These are phyloP conservation scores for Scrobipalpa atriplicella DNA, from an alignment of 2,888 invertebrate genomes.

Conservation along the genomic window DNA sequence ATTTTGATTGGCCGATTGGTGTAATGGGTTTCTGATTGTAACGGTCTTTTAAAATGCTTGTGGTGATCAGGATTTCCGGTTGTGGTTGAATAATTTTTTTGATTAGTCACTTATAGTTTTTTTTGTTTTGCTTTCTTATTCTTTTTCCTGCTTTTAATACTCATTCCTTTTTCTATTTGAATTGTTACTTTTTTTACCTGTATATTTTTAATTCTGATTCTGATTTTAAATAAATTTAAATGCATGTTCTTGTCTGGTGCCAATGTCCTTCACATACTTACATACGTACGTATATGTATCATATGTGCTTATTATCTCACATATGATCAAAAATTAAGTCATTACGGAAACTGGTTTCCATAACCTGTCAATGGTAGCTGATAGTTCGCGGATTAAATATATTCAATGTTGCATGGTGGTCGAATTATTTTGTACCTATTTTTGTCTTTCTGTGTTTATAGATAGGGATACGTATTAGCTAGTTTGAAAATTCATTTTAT, in stretches of 20 bases:
- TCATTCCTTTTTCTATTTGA: not conserved
- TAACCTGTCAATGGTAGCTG: conserved; percentile 17
- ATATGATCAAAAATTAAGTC: conserved; percentile 20
- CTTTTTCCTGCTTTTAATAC: not conserved
- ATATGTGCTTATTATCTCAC: not conserved
- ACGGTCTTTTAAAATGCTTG: conserved; percentile 16
- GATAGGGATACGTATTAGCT: no score
- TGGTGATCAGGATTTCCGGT: conserved; percentile 21
- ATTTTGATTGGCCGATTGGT: conserved; percentile 21
- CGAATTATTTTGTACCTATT: no score
- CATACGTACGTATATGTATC: not conserved
- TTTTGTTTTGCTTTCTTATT: not conserved
- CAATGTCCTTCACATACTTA: not conserved
- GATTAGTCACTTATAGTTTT: not conserved
- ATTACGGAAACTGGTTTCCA: conserved; percentile 10
- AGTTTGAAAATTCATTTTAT: no score
- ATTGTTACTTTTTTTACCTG: not conserved
- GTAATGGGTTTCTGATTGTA: not conserved
- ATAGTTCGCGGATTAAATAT: conserved; percentile 14
- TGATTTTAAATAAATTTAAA: no score
- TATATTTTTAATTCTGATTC: not conserved
- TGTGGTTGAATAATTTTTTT: conserved; percentile 14
- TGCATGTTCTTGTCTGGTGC: not conserved
- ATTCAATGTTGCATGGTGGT: no score
- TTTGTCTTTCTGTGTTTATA: no score